A percentile compares a stretch with the other conserved stretches of the same genome.
Conservation (phyloP, 1,140 invertebrate species). For the Polypedilum pembai region DNA sequence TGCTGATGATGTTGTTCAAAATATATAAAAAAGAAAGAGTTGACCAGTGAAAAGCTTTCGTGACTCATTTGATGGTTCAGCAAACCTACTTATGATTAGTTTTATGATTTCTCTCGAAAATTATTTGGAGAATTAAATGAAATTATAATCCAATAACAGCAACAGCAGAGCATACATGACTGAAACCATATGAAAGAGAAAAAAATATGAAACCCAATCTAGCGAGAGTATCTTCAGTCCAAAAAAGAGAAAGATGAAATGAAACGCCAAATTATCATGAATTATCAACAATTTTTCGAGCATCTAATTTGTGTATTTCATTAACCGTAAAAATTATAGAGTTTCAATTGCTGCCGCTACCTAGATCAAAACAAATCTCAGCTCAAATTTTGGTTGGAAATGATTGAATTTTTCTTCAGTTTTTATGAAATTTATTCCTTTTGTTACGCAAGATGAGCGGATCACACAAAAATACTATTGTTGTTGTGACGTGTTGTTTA, state of each 20-base stretch:
- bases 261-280: constrained; percentile 17
- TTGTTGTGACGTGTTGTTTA: not conserved
- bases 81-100: constrained; percentile 13
- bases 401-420: not conserved
- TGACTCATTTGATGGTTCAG: constrained; percentile 2
- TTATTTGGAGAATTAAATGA: not conserved
- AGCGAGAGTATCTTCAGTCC: not conserved
- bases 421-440: not conserved
- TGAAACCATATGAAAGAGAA: not conserved
- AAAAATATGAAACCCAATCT: not conserved
- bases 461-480: not conserved
- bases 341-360: not conserved
- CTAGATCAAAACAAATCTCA: not conserved
- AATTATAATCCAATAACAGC: not conserved
- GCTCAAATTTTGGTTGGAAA: not conserved
- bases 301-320: constrained; percentile 18
- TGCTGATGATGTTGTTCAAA: not conserved
- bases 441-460: not conserved
- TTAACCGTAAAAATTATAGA: constrained; percentile 19
- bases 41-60: constrained; percentile 3
- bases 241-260: not conserved
- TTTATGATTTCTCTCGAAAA: constrained; percentile 9
- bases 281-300: constrained; percentile 15
- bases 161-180: not conserved
- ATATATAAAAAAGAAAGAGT: not conserved